A percentile compares a stretch with the other conserved stretches of the same genome.
phyloP scores from a whole-genome alignment of 1,140 invertebrate species.

The Aphaenogaster ashmeadi region DNA sequence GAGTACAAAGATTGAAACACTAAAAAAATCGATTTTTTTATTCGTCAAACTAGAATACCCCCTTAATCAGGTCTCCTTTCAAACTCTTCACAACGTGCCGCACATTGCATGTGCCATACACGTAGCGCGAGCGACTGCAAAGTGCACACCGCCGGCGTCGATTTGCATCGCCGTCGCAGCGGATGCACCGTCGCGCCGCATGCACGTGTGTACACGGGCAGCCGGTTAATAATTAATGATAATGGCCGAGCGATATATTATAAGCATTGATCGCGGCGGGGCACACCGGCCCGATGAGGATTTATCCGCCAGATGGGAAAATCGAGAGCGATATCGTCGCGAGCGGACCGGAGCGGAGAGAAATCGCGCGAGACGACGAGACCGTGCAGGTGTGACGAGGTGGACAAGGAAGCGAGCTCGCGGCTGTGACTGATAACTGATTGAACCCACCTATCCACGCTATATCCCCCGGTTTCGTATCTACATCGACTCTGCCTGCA shows the following conservation, averaged over 20 bases:
- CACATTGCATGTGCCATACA: slow-evolving; percentile 46
- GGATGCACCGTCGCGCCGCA: slow-evolving; percentile 55
- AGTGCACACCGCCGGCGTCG: slow-evolving; percentile 54
- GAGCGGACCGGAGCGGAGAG: not conserved
- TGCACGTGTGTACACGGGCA: slow-evolving; percentile 3
- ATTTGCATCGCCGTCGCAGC: slow-evolving; percentile 69
- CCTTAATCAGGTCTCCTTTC: not conserved
- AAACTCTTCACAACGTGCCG: not conserved
- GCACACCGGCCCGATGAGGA: slow-evolving; percentile 19
- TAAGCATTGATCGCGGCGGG: slow-evolving; percentile 43
- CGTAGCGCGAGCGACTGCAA: slow-evolving; percentile 48
- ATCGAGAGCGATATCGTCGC: not conserved
- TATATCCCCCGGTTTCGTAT: slow-evolving; percentile 9
- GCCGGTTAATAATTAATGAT: slow-evolving; percentile 68
- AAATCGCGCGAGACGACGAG: not conserved
- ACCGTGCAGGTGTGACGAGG: not conserved
- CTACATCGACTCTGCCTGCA: not conserved
- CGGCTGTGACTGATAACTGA: slow-evolving; percentile 48
- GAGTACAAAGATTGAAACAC: no score
- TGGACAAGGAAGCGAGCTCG: slow-evolving; percentile 8
- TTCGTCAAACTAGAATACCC: no score
- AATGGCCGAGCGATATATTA: slow-evolving; percentile 54
- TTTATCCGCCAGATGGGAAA: not conserved
- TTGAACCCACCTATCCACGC: slow-evolving; percentile 24
- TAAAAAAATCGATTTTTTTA: no score